Evolutionary conservation across 2,888 invertebrate species (phyloP).

Genomic region (Didymodactylos carnosus): DNA sequence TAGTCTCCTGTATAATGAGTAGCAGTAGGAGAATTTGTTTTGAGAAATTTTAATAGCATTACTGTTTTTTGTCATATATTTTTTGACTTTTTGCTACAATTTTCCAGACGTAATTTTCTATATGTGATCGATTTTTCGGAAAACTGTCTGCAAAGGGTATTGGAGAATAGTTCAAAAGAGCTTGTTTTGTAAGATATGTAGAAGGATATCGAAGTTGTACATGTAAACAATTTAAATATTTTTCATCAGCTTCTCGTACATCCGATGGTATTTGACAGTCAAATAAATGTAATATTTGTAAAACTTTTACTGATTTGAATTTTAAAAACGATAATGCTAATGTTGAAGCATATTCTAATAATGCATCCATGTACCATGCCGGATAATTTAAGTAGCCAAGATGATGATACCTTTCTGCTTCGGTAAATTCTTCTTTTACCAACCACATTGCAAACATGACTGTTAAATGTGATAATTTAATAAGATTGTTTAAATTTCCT

Average conservation of each 20-base stretch:
- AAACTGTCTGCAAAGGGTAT: too few relatives aligned
- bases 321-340: too few relatives aligned
- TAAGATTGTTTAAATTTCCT: background rate
- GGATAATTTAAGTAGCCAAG: background rate
- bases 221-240: background rate
- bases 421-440: background rate
- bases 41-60: too few relatives aligned
- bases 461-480: background rate
- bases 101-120: too few relatives aligned
- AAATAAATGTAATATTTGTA: background rate
- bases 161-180: too few relatives aligned
- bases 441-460: background rate
- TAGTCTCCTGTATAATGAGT: too few relatives aligned
- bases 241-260: too few relatives aligned
- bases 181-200: background rate
- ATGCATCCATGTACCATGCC: background rate
- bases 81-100: too few relatives aligned
- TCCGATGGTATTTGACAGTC: background rate
- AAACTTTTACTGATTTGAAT: too few relatives aligned
- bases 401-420: background rate
- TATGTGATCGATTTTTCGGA: too few relatives aligned
- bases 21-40: too few relatives aligned
- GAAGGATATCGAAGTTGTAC: background rate
- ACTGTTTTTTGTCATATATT: too few relatives aligned
- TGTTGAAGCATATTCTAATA: background rate